Base-by-base conservation (phyloP, 2,888 invertebrate genomes). In the Muschampia plurimacula region DNA sequence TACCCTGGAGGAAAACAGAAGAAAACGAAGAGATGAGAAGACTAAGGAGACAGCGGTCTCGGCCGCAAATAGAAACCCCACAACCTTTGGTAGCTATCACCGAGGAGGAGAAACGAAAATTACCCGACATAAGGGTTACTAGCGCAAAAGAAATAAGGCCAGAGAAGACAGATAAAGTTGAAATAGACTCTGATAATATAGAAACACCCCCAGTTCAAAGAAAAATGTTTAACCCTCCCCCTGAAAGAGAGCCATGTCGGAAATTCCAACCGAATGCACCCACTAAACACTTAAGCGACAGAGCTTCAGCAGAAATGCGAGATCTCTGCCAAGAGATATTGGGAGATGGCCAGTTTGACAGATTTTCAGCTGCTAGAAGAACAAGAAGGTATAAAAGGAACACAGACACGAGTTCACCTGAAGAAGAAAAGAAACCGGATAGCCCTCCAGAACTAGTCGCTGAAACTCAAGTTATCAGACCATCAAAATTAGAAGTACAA, bases 161-260 rank as follows among this genome's bases (percentile, higher is more conserved):
- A 15, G 83, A 84, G 2, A 84, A 85, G 63, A 81, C 95, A 22
- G 97, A 97, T 80, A 96, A 96, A 84, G 96, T 96, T 12, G 98
- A 98, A 84, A 97, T 98, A 57, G 98, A 98, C 86, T 97, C 98
- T 2, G 98, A 98, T 80, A 98, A 98, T 81, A 97, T 98, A 46
- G 98, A 98, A 93, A 98, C 98, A 2, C 98, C 98, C 28, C 98
- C 98, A 6, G 97, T 96, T 0, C 96, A 96, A 22, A 95, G 98
- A 72, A 96, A 97, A 79, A 89, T 96, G 41, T 96, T 96, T 82
- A 96, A 95, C 73, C 95, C 96, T 2, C 95, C 96, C 1, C 95
- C 95, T 49, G 96, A 96, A 60, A 95, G 95, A 77, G 95, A 94
- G 79, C 95, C 95, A 0, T 96, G 96, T 82, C 89, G 95, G 67